A percentile compares a stretch with the other conserved stretches of the same genome.
phyloP scores from a whole-genome alignment of 2,113 vertebrate species.

The Pagrus major region DNA sequence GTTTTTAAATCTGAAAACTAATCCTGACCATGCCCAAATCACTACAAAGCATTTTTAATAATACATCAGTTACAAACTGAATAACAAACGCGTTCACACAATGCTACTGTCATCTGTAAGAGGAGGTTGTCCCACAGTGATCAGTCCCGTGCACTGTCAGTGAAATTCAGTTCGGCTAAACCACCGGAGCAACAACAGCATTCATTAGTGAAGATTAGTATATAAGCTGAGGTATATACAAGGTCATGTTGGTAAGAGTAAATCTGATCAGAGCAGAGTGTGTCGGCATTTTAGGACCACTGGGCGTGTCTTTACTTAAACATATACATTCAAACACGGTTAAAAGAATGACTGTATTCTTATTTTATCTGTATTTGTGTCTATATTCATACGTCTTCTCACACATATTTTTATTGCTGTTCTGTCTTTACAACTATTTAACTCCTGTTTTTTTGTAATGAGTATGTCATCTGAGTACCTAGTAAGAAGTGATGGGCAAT shows the following conservation, averaged over 20 bases:
- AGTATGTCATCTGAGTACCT: too few relatives aligned
- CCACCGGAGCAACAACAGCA: neutral
- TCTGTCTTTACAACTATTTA: too few relatives aligned
- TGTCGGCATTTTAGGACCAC: neutral
- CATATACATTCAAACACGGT: too few relatives aligned
- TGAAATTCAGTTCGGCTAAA: neutral
- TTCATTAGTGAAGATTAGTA: neutral
- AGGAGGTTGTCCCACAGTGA: neutral
- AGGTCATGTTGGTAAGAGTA: neutral
- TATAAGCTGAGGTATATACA: neutral
- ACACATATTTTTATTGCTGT: too few relatives aligned
- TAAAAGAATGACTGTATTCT: too few relatives aligned
- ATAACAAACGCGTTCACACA: neutral
- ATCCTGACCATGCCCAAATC: neutral
- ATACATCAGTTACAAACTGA: neutral
- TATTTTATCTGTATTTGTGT: too few relatives aligned
- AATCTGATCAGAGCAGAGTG: conserved; percentile 10
- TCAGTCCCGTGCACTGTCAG: neutral
- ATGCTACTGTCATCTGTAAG: neutral
- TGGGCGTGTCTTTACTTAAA: neutral
- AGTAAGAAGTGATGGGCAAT: too few relatives aligned
- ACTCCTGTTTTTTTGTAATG: too few relatives aligned
- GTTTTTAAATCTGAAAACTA: neutral
- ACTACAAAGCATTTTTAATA: neutral
- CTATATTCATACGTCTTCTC: too few relatives aligned